Evolutionary conservation across 64 coral and sea anemone species (phyloP).

Genomic region (Exaiptasia diaphana): DNA sequence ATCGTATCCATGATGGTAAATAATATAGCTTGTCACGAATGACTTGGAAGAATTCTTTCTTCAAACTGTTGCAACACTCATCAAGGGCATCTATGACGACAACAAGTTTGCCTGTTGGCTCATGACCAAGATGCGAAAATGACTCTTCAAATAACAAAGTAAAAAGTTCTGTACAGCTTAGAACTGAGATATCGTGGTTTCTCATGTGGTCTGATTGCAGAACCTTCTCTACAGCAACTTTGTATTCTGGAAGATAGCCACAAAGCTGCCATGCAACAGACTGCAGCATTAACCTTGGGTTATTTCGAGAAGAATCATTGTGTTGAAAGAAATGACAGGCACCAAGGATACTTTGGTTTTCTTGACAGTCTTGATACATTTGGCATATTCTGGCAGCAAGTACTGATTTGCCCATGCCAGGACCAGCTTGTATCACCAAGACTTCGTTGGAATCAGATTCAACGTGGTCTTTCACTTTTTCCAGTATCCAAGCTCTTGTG

Average conservation of each 20-base stretch:
- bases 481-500: background rate
- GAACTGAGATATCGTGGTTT: background rate
- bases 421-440: conserved; percentile 25
- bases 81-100: background rate
- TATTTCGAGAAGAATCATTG: conserved; percentile 34
- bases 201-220: conserved; percentile 24
- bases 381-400: conserved; percentile 43
- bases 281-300: conserved; percentile 50
- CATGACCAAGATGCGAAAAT: background rate
- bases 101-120: background rate
- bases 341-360: conserved; percentile 5
- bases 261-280: conserved; percentile 45
- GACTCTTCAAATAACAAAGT: conserved; percentile 46
- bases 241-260: conserved; percentile 28
- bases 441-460: background rate
- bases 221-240: conserved; percentile 16
- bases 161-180: conserved; percentile 39
- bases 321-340: conserved; percentile 65
- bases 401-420: conserved; percentile 67
- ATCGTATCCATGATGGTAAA: background rate
- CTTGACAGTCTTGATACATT: background rate
- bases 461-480: background rate
- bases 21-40: background rate
- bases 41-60: background rate
- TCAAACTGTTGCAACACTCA: background rate